Evolutionary conservation across 2,888 invertebrate genomes (phyloP).

Genomic region (Metacarcinus magister): DNA sequence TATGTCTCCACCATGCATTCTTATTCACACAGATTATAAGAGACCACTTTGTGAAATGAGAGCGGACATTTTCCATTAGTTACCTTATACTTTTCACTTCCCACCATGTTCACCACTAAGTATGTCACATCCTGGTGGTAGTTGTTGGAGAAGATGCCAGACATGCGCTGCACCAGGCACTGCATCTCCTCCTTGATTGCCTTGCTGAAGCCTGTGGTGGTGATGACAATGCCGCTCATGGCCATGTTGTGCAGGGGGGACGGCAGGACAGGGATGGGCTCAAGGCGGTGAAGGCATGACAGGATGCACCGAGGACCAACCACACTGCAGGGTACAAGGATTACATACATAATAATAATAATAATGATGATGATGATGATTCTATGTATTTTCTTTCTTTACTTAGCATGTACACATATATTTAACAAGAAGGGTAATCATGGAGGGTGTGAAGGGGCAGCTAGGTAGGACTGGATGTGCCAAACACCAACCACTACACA

Average conservation of each 20-base stretch:
- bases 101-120: constrained; percentile 91
- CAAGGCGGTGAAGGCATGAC: constrained; percentile 89
- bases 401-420: too few relatives aligned
- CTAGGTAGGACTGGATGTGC: too few relatives aligned
- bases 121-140: constrained; percentile 89
- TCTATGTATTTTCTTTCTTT: too few relatives aligned
- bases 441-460: too few relatives aligned
- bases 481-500: too few relatives aligned
- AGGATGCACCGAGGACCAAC: constrained; percentile 93
- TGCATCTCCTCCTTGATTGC: constrained; percentile 76
- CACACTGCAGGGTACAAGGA: constrained; percentile 87
- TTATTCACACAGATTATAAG: not conserved
- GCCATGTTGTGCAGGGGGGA: constrained; percentile 92
- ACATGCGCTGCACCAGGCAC: constrained; percentile 84
- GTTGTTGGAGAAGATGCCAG: constrained; percentile 84
- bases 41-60: too few relatives aligned
- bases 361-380: too few relatives aligned
- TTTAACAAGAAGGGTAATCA: too few relatives aligned
- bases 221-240: constrained; percentile 90
- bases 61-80: not conserved
- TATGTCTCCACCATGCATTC: not conserved
- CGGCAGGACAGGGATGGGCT: constrained; percentile 90
- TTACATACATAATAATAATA: not conserved
- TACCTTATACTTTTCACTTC: constrained; percentile 81
- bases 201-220: constrained; percentile 87